A percentile compares a stretch with the other conserved stretches of the same genome.
These are phyloP conservation scores for Tragelaphus imberbis DNA, from an alignment of 2,113 vertebrate genomes.

Conservation along the genomic window DNA sequence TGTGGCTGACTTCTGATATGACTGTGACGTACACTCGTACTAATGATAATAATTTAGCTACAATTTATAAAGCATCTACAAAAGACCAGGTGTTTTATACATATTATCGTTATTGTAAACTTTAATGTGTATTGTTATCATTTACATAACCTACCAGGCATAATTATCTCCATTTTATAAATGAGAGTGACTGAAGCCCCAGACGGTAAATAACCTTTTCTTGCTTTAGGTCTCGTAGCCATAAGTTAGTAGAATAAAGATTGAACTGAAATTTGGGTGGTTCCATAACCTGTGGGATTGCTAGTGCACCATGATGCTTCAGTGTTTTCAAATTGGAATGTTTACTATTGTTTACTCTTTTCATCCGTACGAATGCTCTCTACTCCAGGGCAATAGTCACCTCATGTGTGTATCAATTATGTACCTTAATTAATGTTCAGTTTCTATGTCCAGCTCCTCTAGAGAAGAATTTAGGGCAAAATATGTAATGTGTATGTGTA, in stretches of 20 bases:
- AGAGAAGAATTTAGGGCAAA: not conserved
- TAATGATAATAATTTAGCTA: not conserved
- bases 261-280: not conserved
- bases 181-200: not conserved
- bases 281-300: not conserved
- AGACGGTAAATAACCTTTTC: not conserved
- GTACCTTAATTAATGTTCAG: not conserved
- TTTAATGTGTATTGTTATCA: not conserved
- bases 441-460: not conserved
- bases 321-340: not conserved
- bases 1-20: not conserved
- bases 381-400: not conserved
- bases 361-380: not conserved
- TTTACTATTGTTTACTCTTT: not conserved
- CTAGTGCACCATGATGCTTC: not conserved
- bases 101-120: not conserved
- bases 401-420: rapidly evolving
- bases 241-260: not conserved
- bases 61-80: not conserved
- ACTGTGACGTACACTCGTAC: not conserved
- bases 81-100: not conserved
- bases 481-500: not conserved
- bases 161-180: not conserved
- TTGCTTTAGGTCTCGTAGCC: not conserved
- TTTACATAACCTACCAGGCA: not conserved